Percentiles rank a stretch among this genome's conserved stretches.
phyloP scores from a whole-genome alignment of 2,797 vertebrate genomes.

The Sciaenops ocellatus region DNA sequence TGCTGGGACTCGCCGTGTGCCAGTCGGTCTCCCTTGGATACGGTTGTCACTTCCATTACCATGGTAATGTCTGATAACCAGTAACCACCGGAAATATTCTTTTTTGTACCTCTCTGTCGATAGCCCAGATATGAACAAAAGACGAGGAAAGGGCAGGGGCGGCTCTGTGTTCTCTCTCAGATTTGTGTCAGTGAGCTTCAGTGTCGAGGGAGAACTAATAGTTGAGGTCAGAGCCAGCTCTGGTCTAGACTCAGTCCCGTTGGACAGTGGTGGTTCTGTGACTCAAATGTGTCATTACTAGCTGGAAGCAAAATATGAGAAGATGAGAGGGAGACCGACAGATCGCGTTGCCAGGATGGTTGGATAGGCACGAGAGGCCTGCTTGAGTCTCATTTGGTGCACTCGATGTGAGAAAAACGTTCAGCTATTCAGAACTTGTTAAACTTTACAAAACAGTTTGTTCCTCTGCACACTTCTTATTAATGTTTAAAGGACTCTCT shows the following conservation, averaged over 20 bases:
- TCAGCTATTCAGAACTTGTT: slow-evolving; percentile 5
- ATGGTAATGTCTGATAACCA: slow-evolving; percentile 66
- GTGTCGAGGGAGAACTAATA: slow-evolving; percentile 43
- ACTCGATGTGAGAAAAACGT: slow-evolving; percentile 17
- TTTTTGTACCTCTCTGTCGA: slow-evolving; percentile 33
- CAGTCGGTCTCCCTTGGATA: slow-evolving; percentile 72
- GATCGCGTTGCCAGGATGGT: slow-evolving; percentile 8
- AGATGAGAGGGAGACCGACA: slow-evolving; percentile 37
- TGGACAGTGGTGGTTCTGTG: slow-evolving; percentile 46
- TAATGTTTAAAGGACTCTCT: slow-evolving; percentile 41
- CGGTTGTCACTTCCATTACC: slow-evolving; percentile 80
- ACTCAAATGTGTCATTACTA: slow-evolving; percentile 62
- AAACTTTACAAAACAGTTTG: slow-evolving; percentile 19
- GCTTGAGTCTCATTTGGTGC: slow-evolving; percentile 14
- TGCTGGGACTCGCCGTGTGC: slow-evolving; percentile 53
- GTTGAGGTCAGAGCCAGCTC: slow-evolving; percentile 53
- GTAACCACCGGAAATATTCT: slow-evolving; percentile 61
- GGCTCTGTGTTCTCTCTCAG: slow-evolving; percentile 9
- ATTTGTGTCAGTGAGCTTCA: slow-evolving; percentile 75
- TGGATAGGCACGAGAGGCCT: background rate
- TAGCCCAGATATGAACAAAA: slow-evolving; percentile 84
- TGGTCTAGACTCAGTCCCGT: slow-evolving; percentile 47
- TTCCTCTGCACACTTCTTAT: slow-evolving; percentile 3
- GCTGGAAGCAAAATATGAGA: slow-evolving; percentile 20
- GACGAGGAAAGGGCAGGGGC: slow-evolving; percentile 81